phyloP scores from a whole-genome alignment of 2,888 invertebrate species.

The Pseudococcus viburni region DNA sequence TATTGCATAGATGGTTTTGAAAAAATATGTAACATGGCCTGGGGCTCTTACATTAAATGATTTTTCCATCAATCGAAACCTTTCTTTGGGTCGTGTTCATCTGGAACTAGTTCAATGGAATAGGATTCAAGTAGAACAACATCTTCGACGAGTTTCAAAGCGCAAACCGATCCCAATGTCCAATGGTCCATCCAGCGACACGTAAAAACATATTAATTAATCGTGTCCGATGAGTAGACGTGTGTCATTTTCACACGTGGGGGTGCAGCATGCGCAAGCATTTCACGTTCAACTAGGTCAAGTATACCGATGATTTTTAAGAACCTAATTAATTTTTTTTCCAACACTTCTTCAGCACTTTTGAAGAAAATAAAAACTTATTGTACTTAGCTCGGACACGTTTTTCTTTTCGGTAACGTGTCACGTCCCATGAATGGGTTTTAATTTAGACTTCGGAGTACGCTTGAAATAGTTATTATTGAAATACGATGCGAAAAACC shows the following conservation, averaged over 20 bases:
- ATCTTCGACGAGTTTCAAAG: neutral
- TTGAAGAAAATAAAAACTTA: conserved; percentile 2
- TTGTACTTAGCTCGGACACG: neutral
- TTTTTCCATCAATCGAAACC: conserved; percentile 52
- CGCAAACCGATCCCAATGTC: neutral
- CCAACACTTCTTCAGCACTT: neutral
- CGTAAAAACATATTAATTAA: conserved; percentile 22
- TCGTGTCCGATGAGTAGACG: conserved; percentile 44
- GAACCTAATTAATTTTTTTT: conserved; percentile 14
- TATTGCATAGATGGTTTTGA: neutral
- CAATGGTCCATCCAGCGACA: neutral
- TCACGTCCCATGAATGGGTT: conserved; percentile 55
- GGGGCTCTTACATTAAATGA: neutral
- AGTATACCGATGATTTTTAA: conserved; percentile 33
- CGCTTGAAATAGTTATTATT: conserved; percentile 33
- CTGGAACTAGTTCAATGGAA: conserved; percentile 50
- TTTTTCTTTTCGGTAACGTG: neutral
- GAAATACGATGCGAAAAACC: neutral
- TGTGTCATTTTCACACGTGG: conserved; percentile 58
- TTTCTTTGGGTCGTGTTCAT: conserved; percentile 18
- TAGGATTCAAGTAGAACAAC: conserved; percentile 45
- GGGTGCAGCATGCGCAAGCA: neutral
- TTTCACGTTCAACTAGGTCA: conserved; percentile 22
- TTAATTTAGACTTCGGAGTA: conserved; percentile 1
- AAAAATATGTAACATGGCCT: conserved; percentile 42